phyloP scores from a whole-genome alignment of 2,888 invertebrate species.

The Caenorhabditis sulstoni region DNA sequence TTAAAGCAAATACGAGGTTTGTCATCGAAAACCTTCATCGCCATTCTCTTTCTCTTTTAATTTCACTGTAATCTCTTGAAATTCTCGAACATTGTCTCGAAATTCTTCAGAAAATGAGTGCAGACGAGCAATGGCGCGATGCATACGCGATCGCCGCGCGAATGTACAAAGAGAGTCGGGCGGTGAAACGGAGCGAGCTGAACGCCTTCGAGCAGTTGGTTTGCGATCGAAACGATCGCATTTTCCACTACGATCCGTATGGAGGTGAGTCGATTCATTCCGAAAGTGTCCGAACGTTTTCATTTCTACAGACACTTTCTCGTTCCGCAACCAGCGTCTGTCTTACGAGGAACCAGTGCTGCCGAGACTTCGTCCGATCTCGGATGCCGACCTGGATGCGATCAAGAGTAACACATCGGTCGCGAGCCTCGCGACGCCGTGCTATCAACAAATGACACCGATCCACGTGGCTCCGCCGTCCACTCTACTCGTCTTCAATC shows the following conservation, averaged over 20 bases:
- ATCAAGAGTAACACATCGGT: conserved; percentile 3
- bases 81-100: background rate
- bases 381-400: conserved; percentile 13
- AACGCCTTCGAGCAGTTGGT: conserved; percentile 14
- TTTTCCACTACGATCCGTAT: conserved; percentile 32
- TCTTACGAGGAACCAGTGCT: background rate
- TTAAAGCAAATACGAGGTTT: too few relatives aligned
- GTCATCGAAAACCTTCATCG: too few relatives aligned
- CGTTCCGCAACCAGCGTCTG: conserved; percentile 14
- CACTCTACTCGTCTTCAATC: conserved; percentile 15
- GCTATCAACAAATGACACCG: conserved; percentile 20
- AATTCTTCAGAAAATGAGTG: background rate
- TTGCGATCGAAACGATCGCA: conserved; percentile 14
- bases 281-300: background rate
- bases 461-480: conserved; percentile 11
- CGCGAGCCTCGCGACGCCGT: background rate
- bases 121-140: conserved; percentile 30
- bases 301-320: conserved; percentile 19
- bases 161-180: conserved; percentile 1
- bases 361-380: conserved; percentile 2
- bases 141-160: conserved; percentile 31
- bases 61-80: background rate
- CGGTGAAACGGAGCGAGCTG: conserved; percentile 18
- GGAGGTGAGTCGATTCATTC: conserved; percentile 13
- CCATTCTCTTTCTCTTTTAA: too few relatives aligned